Conservation (phyloP, 2,113 vertebrate genomes). For the Triplophysa dalaica region DNA sequence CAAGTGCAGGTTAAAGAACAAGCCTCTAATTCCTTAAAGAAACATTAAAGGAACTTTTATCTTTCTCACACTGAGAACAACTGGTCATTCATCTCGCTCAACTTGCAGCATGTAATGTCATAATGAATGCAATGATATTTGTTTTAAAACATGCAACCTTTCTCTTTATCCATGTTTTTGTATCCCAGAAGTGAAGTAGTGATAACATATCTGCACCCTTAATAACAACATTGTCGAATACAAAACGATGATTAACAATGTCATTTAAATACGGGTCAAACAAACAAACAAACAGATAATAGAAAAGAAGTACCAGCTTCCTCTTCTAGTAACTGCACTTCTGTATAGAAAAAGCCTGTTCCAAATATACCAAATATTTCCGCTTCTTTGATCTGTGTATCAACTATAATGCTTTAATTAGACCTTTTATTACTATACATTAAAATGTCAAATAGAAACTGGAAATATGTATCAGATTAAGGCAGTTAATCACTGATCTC, state of each 20-base stretch:
- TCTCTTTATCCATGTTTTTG: not conserved
- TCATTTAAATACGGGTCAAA: not conserved
- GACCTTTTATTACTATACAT: too few species aligned
- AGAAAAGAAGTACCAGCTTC: not conserved
- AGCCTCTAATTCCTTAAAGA: constrained; percentile 18
- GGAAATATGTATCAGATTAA: not conserved
- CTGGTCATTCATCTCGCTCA: not conserved
- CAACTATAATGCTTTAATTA: too few species aligned
- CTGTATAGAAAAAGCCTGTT: not conserved
- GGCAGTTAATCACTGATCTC: not conserved
- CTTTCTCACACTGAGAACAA: constrained; percentile 34
- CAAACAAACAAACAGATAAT: not conserved
- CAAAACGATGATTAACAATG: constrained; percentile 10
- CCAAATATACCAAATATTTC: not conserved
- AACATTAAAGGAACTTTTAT: constrained; percentile 28
- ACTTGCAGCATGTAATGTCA: not conserved
- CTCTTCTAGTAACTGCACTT: not conserved
- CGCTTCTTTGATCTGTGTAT: not conserved
- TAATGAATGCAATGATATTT: not conserved
- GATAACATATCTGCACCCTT: not conserved
- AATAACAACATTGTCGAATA: not conserved
- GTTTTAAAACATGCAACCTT: too few species aligned
- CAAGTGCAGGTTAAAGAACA: constrained; percentile 19
- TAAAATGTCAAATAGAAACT: too few species aligned
- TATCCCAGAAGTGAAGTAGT: not conserved